Base-by-base conservation (phyloP, 2,797 vertebrate genomes). In the Pipistrellus pipistrellus region DNA sequence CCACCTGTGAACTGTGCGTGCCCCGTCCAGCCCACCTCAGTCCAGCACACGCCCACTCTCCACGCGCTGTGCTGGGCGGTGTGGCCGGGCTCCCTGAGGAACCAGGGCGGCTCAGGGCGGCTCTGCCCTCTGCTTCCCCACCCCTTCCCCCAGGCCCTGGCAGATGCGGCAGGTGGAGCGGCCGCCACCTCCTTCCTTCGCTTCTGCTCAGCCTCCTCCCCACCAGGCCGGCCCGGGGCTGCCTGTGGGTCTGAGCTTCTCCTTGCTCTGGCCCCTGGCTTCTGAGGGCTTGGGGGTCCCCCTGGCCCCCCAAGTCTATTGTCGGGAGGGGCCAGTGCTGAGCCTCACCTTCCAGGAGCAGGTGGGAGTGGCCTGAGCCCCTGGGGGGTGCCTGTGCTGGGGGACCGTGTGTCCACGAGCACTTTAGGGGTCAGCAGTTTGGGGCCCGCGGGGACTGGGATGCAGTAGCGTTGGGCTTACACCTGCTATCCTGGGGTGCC, bases 161-260 rank as follows among this genome's bases (percentile, higher is more conserved):
- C 30, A 55, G 20, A 6, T 10, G 57, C 35, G 7, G 27, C 32
- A 7, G 64, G 25, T 1, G 9, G 44, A 25, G 21, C 6, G 8
- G 76, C 51, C 4, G 0, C 1, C 46, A 6, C 23, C 5, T 15
- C 30, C 55, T 77, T 23, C 62, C 66, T 27, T 13, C 12, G 55
- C 66, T 73, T 64, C 69, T 51, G 14, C 27, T 48, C 41, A n/a
- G 78, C 53, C 15, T 78, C 35, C 44, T 35, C 20, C 0, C 20
- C 0, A 0, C 44, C 27, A 2, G 48, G 44, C 32, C 25, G 44
- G 38, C 2, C 18, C 7, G 48, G 10, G 4, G 6, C 0, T 13
- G 18, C 72, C 68, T 20, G 25, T 23, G 71, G 15, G 30, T 38
- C 51, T 27, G 20, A 75, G 4, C 15, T 9, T 13, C 10, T 15